Evolutionary conservation across 2,113 vertebrate genomes (phyloP).

Genomic region (Paramisgurnus dabryanus): DNA sequence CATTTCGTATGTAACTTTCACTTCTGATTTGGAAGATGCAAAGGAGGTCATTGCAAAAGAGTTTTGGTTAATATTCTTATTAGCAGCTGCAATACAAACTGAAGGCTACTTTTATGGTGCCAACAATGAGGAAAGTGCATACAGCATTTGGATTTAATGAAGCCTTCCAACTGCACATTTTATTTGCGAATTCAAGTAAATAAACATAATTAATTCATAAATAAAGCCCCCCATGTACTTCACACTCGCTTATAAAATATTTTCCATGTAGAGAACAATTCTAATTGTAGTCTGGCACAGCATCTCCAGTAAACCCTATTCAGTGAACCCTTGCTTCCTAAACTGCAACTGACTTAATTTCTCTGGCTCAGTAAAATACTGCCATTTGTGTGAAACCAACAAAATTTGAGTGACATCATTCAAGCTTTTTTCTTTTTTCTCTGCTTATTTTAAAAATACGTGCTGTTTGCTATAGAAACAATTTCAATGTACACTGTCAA

Average conservation of each 20-base stretch:
- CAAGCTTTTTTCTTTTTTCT: slow-evolving; percentile 33
- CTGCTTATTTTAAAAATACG: slow-evolving; percentile 14
- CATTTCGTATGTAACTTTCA: neutral
- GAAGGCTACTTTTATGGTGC: slow-evolving; percentile 70
- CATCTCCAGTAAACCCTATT: slow-evolving; percentile 48
- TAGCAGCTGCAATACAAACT: slow-evolving; percentile 74
- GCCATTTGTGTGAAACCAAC: slow-evolving; percentile 39
- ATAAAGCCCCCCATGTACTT: slow-evolving; percentile 52
- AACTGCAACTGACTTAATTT: slow-evolving; percentile 47
- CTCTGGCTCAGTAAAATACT: slow-evolving; percentile 47
- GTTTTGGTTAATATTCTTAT: slow-evolving; percentile 41
- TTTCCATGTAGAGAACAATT: slow-evolving; percentile 64
- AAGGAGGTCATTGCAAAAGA: neutral
- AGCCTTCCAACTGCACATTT: slow-evolving; percentile 65
- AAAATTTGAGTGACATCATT: slow-evolving; percentile 49
- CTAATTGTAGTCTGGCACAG: slow-evolving; percentile 64
- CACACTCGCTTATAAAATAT: slow-evolving; percentile 53
- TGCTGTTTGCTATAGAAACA: neutral
- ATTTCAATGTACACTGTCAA: neutral
- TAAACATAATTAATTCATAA: slow-evolving; percentile 61
- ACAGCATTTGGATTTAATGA: slow-evolving; percentile 61
- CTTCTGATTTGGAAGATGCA: neutral
- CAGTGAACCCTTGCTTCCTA: slow-evolving; percentile 55
- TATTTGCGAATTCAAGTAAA: slow-evolving; percentile 61
- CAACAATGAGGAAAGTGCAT: slow-evolving; percentile 72